A percentile compares a stretch with the other conserved stretches of the same genome.
These are phyloP conservation scores for Drosophila mercatorum DNA, from an alignment of 2,888 invertebrate species.

Conservation along the genomic window DNA sequence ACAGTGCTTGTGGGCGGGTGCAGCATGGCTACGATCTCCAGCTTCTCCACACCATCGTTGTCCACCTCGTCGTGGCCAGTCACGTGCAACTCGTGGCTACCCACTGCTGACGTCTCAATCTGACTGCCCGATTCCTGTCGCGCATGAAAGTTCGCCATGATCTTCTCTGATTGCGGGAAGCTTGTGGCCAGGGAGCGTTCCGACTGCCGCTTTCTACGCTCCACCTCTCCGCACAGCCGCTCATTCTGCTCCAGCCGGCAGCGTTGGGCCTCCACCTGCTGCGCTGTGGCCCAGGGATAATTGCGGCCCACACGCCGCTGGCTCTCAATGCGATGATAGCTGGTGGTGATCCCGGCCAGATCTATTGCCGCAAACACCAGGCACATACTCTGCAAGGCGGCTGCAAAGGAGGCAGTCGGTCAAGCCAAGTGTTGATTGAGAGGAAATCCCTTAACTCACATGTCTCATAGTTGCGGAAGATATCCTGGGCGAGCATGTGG, in stretches of 20 bases:
- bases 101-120: conserved; percentile 6
- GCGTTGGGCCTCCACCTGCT: conserved; percentile 77
- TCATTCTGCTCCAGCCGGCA: conserved; percentile 69
- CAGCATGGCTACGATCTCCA: conserved; percentile 66
- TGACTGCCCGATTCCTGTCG: conserved; percentile 8
- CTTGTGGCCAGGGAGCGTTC: conserved; percentile 68
- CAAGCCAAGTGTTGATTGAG: not conserved
- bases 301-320: conserved; percentile 90
- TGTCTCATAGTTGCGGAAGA: conserved; percentile 87
- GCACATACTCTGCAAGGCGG: conserved; percentile 88
- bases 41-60: conserved; percentile 59
- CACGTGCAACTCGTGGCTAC: conserved; percentile 60
- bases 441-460: conserved; percentile 85
- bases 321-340: conserved; percentile 91
- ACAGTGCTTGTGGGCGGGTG: conserved; percentile 32
- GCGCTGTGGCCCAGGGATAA: conserved; percentile 89
- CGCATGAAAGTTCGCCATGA: conserved; percentile 80
- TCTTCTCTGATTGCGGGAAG: conserved; percentile 83
- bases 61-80: conserved; percentile 74
- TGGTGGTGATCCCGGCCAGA: conserved; percentile 89
- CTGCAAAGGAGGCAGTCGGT: conserved; percentile 84
- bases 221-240: conserved; percentile 66
- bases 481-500: conserved; percentile 87
- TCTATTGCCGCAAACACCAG: conserved; percentile 88
- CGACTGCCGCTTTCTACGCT: conserved; percentile 70